Evolutionary conservation across 1,140 invertebrate species (phyloP), one percentile per base, ranked within the genome.

Genomic region (Ceratina calcarata): DNA sequence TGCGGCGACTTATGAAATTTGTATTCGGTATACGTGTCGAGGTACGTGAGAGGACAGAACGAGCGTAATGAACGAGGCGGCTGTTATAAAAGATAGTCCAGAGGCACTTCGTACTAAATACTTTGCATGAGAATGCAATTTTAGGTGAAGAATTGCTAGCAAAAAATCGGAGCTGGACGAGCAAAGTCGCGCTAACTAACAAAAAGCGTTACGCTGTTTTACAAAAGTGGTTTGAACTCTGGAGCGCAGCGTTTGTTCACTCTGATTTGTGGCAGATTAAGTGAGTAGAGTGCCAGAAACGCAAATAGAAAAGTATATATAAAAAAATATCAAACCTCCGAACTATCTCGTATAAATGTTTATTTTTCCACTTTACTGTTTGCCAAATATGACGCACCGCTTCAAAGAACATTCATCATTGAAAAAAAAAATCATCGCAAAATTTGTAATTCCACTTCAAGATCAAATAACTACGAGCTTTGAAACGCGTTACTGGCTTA

Each of bases 61-160:
- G 16, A 16, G 12, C 51, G 37, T 13, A 49, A 75, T 37, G 73
- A 68, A 76, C 68, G 37, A 49, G 7, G 74, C 22, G 7, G 18
- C 16, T 15, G 20, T 24, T 18, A 68, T n/a, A 12, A 45, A 58
- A 49, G 22, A 2, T 15, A 18, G 20, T 20, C 1, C 3, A 20
- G 1, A 58, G 2, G 24, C 1, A 8, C 66, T 45, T 37, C n/a
- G 6, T 66, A 51, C 37, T 45, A 45, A n/a, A 45, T 49, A 24
- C 20, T 16, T 20, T 0, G 2, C 2, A 6, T 49, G 20, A 0
- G n/a, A 53, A 45, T 15, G 16, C 12, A 16, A 32, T 1, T 3
- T n/a, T 4, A 10, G 8, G 15, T 7, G n/a, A 22, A 8, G 24
- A 22, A 45, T 66, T 76, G 53, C 67, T 58, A 24, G 24, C 20